Base-by-base conservation (phyloP, 2,797 vertebrate genomes). In the Intellagama lesueurii region DNA sequence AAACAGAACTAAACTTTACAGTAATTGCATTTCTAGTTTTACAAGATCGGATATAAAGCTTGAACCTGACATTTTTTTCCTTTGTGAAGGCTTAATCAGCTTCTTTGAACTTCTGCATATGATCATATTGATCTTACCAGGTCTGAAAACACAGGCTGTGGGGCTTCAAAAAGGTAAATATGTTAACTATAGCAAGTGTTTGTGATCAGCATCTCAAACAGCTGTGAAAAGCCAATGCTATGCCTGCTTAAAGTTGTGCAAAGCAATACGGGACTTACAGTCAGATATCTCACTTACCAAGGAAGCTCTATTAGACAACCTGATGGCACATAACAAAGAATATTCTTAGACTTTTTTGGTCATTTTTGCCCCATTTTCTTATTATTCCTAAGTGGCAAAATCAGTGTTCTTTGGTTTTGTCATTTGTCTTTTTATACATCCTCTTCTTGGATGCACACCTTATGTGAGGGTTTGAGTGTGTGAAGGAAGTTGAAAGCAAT, bases 1-100 rank as follows among this genome's bases (percentile, higher is more conserved):
- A 56, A 80, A 30, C 86, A 87, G 69, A 81, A 87, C 68, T 81
- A 81, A 81, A 60, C 47, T 87, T 56, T 6, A 87, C 24, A 52
- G 60, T 52, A 28, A 87, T 52, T 87, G n/a, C 22, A 44, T 60
- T 81, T 87, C 35, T 30, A 73, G 69, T 83, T 70, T 70, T 83
- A 70, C 82, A 70, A 11, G 82, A 68, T 12, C 73, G 69, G 47
- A 84, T 49, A 30, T 52, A 81, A 81, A 72, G 68, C 49, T 19
- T 87, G 85, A 56, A 87, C 85, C 30, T 83, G 81, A 35, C 64
- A 30, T 60, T 72, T 8, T 12, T 84, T 84, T 16, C 69, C 47
- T 70, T 72, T 72, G 30, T 84, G 69, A 84, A 84, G 73, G 32
- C 30, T 72, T 72, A 84, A 84, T 49, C 69, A 73, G 69, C 4